Evolutionary conservation across 2,888 invertebrate species (phyloP), one percentile per base, ranked within the genome.

Genomic region (Macaria notata): DNA sequence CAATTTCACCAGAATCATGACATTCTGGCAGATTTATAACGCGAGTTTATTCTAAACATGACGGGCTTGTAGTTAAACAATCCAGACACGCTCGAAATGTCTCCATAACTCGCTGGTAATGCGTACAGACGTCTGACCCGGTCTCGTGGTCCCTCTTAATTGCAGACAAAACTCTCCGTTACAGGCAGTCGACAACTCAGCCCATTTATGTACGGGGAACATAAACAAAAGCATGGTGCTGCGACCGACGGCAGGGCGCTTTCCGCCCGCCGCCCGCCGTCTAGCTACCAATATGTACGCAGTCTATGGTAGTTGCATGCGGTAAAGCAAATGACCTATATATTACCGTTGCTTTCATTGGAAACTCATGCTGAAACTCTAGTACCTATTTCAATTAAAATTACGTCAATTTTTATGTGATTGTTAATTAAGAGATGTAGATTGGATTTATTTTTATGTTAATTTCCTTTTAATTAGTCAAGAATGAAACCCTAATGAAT

Each of bases 91-190:
- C 66, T 76, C 72, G 71, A 76, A 81, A 81, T 80, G 86, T 84
- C 82, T 83, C 81, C 81, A 84, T 82, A 86, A 84, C 82, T 85
- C 77, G 71, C 76, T 69, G 73, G 80, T 81, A 81, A 87, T 80
- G 79, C 71, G 66, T 68, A 73, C 70, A 66, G 77, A 78, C 78
- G 73, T 73, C 73, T 83, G 81, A 84, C 81, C 79, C 71, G 79
- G 73, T 84, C 79, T 75, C 70, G 76, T 75, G 70, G 76, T 72
- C 75, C 83, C 71, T 85, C 87, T 88, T 90, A 90, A 89, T 90
- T 89, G 85, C 84, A 80, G 76, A 86, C 88, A 86, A 88, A 90
- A 87, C 84, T 76, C 83, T 81, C 84, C 82, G 86, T 86, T 89
- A 88, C 81, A 80, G 76, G 69, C 71, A 72, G 77, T 70, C 78